Evolutionary conservation across 2,797 vertebrate genomes (phyloP).

Genomic region (Sylvia borin): DNA sequence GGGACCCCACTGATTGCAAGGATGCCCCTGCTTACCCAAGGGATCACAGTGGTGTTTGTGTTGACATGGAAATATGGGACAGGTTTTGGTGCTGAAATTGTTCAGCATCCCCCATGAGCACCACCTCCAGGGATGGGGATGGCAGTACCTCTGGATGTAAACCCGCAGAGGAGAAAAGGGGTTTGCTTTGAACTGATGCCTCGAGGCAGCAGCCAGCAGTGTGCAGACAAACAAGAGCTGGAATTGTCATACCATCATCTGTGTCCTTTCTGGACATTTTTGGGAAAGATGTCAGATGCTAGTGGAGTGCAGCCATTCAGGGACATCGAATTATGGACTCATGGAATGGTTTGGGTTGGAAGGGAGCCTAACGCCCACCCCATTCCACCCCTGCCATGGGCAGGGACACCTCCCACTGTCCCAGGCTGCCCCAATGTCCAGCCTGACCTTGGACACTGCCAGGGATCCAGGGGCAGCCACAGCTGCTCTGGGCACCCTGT

Average conservation of each 20-base stretch:
- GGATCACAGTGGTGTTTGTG: background rate
- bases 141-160: background rate
- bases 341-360: background rate
- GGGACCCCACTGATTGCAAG: accelerated
- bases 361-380: too few relatives aligned
- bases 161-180: background rate
- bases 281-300: background rate
- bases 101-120: background rate
- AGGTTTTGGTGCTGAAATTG: background rate
- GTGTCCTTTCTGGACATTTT: background rate
- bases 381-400: accelerated
- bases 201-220: background rate
- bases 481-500: background rate
- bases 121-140: background rate
- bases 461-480: background rate
- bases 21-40: accelerated
- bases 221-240: background rate
- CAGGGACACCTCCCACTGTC: accelerated
- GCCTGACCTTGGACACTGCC: background rate
- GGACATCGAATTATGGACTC: background rate
- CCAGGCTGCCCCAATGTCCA: background rate
- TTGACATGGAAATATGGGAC: background rate
- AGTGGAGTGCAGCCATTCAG: background rate
- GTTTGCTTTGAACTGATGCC: background rate
- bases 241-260: background rate